Conservation (phyloP, 23 tunicate genomes). For the Phallusia fumigata region DNA sequence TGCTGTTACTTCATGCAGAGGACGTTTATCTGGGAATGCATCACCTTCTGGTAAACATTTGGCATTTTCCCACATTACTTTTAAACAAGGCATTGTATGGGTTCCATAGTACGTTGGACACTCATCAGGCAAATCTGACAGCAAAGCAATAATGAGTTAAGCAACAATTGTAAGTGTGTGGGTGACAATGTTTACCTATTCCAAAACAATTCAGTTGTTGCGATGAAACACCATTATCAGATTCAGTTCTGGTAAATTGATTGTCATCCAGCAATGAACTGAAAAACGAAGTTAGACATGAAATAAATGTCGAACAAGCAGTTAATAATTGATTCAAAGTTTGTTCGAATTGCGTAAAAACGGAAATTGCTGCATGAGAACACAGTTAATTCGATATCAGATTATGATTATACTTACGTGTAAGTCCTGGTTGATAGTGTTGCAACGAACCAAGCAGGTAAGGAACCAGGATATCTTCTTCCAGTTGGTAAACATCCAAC, state of each 20-base stretch:
- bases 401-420: too few relatives aligned
- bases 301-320: too few relatives aligned
- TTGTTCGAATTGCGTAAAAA: too few relatives aligned
- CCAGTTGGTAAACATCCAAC: constrained; percentile 5
- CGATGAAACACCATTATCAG: too few relatives aligned
- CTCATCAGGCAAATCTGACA: neutral
- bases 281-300: too few relatives aligned
- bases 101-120: neutral
- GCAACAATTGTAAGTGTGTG: too few relatives aligned
- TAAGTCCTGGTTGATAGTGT: neutral
- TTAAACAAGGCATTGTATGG: neutral
- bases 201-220: neutral
- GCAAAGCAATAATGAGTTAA: neutral
- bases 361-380: too few relatives aligned
- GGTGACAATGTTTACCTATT: neutral
- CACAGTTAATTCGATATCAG: too few relatives aligned
- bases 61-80: neutral
- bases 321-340: too few relatives aligned
- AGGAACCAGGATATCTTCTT: neutral
- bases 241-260: too few relatives aligned
- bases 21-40: neutral
- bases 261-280: too few relatives aligned
- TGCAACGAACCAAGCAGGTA: neutral
- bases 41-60: constrained; percentile 7
- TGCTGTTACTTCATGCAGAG: too few relatives aligned